phyloP scores from a whole-genome alignment of 2,113 vertebrate species.

The Oxygymnocypris stewartii region DNA sequence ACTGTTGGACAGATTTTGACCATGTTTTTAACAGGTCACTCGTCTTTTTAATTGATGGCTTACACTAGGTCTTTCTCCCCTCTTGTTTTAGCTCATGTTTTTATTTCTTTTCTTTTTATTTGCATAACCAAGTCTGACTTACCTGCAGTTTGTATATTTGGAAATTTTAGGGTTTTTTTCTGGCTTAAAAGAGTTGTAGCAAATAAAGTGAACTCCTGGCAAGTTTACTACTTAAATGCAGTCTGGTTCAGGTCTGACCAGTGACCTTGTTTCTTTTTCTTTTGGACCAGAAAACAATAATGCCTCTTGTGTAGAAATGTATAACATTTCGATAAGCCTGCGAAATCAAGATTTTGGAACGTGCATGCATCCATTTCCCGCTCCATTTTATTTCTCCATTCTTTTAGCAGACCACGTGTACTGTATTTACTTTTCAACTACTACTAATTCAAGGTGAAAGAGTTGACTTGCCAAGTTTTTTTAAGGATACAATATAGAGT shows the following conservation, averaged over 20 bases:
- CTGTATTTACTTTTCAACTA: slow-evolving; percentile 55
- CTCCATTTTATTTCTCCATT: slow-evolving; percentile 36
- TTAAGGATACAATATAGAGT: slow-evolving; percentile 49
- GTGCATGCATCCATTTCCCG: slow-evolving; percentile 30
- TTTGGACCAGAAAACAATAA: slow-evolving; percentile 40
- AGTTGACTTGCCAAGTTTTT: slow-evolving; percentile 58
- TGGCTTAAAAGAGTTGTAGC: not conserved
- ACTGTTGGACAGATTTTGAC: slow-evolving; percentile 70
- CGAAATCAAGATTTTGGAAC: slow-evolving; percentile 35
- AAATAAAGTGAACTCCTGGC: slow-evolving; percentile 35
- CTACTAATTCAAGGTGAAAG: slow-evolving; percentile 61
- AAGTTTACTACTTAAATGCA: slow-evolving; percentile 35
- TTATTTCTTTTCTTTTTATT: slow-evolving; percentile 3
- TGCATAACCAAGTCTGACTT: slow-evolving; percentile 55
- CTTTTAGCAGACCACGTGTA: slow-evolving; percentile 48
- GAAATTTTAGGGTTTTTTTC: slow-evolving; percentile 7
- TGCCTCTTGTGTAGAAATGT: slow-evolving; percentile 30
- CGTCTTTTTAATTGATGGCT: slow-evolving; percentile 31
- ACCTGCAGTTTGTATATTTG: slow-evolving; percentile 48
- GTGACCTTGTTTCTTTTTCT: not conserved
- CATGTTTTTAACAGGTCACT: slow-evolving; percentile 61
- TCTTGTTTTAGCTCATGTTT: slow-evolving; percentile 28
- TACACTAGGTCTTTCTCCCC: slow-evolving; percentile 33
- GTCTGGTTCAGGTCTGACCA: slow-evolving; percentile 13
- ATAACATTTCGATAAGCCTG: slow-evolving; percentile 13